phyloP scores from a whole-genome alignment of 1,140 invertebrate species.

The Lasaia peninsularis region DNA sequence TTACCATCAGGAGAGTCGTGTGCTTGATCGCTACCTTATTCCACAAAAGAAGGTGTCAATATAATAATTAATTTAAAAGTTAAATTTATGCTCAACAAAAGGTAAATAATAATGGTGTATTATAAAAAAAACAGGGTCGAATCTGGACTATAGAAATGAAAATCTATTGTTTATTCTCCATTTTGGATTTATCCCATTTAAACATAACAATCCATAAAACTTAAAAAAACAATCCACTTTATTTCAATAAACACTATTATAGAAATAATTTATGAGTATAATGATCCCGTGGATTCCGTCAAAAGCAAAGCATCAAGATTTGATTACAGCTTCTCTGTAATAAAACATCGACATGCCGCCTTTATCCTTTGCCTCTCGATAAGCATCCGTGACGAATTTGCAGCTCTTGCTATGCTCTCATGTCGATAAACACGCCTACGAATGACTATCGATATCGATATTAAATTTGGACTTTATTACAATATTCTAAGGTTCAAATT shows the following conservation, averaged over 20 bases:
- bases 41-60: no score
- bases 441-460: slow-evolving; percentile 2
- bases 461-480: slow-evolving; percentile 17
- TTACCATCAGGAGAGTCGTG: no score
- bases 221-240: slow-evolving; percentile 17
- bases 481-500: not conserved
- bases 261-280: slow-evolving; percentile 46
- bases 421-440: slow-evolving; percentile 28
- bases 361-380: slow-evolving; percentile 71
- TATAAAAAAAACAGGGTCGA: no score
- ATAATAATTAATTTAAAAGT: no score
- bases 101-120: no score
- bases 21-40: no score
- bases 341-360: slow-evolving; percentile 69
- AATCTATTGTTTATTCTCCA: no score
- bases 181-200: no score
- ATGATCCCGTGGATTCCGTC: slow-evolving; percentile 49
- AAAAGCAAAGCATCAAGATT: slow-evolving; percentile 49
- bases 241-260: slow-evolving; percentile 21
- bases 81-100: no score
- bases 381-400: slow-evolving; percentile 75
- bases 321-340: slow-evolving; percentile 63
- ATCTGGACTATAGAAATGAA: no score
- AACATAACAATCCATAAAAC: not conserved
- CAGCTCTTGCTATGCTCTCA: slow-evolving; percentile 50